Evolutionary conservation across 2,888 invertebrate species (phyloP).

Genomic region (Brassicogethes aeneus): DNA sequence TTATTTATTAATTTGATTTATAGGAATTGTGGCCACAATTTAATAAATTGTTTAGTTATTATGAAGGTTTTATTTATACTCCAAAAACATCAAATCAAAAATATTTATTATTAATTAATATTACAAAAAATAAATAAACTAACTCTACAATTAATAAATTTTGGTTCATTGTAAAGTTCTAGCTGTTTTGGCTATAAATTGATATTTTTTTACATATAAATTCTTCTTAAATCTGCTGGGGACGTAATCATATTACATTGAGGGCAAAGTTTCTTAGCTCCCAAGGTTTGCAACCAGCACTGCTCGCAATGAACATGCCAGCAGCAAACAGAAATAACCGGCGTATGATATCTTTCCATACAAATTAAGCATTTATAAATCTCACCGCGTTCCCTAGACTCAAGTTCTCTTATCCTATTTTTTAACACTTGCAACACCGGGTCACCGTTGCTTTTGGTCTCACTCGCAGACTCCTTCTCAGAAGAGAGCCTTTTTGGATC

Average conservation of each 20-base stretch:
- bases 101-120: no score
- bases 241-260: slow-evolving; percentile 92
- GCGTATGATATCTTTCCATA: slow-evolving; percentile 74
- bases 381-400: slow-evolving; percentile 49
- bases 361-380: slow-evolving; percentile 85
- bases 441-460: slow-evolving; percentile 27
- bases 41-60: no score
- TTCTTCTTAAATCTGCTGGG: slow-evolving; percentile 72
- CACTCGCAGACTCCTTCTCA: slow-evolving; percentile 10
- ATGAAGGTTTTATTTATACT: no score
- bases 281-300: slow-evolving; percentile 63
- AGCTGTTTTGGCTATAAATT: no score
- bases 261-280: slow-evolving; percentile 88
- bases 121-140: no score
- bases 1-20: no score
- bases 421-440: slow-evolving; percentile 65
- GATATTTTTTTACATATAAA: slow-evolving; percentile 87
- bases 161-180: no score
- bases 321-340: slow-evolving; percentile 88
- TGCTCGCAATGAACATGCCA: slow-evolving; percentile 96
- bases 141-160: no score
- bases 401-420: slow-evolving; percentile 66
- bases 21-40: no score
- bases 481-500: slow-evolving; percentile 21
- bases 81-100: no score